These are phyloP conservation scores for Thalassophryne amazonica DNA, from an alignment of 2,797 vertebrate species.

Conservation along the genomic window DNA sequence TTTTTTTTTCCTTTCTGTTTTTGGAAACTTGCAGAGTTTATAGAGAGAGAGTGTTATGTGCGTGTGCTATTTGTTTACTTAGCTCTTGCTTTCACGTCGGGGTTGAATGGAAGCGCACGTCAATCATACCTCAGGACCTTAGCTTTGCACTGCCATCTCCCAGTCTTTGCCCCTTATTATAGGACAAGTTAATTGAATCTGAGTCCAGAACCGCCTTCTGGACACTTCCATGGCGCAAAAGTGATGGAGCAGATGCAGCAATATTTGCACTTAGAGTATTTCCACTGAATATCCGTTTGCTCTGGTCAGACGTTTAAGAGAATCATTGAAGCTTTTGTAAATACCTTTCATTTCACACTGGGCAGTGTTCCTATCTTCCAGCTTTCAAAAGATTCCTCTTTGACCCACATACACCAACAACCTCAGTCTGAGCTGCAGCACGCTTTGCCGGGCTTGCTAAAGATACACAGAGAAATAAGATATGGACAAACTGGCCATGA, in stretches of 20 bases:
- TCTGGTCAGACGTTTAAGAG: conserved; percentile 76
- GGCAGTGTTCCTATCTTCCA: conserved; percentile 76
- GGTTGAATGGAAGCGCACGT: conserved; percentile 74
- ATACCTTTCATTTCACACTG: conserved; percentile 71
- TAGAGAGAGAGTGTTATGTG: conserved; percentile 53
- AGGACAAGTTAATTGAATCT: conserved; percentile 83
- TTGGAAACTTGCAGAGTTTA: conserved; percentile 36
- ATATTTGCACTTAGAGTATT: conserved; percentile 76
- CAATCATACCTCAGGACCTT: conserved; percentile 71
- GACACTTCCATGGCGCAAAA: conserved; percentile 74
- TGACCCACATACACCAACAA: conserved; percentile 78
- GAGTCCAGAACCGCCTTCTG: conserved; percentile 65
- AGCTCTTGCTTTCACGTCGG: conserved; percentile 65
- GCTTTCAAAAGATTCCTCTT: conserved; percentile 82
- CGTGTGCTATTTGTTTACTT: conserved; percentile 72
- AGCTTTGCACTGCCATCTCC: conserved; percentile 67
- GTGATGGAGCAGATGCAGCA: conserved; percentile 75
- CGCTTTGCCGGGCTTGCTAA: conserved; percentile 59
- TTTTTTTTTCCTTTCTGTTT: conserved; percentile 2
- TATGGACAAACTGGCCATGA: conserved; percentile 80
- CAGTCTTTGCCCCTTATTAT: conserved; percentile 78
- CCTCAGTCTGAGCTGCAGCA: conserved; percentile 50
- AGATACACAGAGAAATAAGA: conserved; percentile 76
- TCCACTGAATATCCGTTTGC: conserved; percentile 72
- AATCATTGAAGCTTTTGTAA: conserved; percentile 73